phyloP scores from a whole-genome alignment of 2,797 vertebrate genomes.

The Poeciliopsis paucimaculata region DNA sequence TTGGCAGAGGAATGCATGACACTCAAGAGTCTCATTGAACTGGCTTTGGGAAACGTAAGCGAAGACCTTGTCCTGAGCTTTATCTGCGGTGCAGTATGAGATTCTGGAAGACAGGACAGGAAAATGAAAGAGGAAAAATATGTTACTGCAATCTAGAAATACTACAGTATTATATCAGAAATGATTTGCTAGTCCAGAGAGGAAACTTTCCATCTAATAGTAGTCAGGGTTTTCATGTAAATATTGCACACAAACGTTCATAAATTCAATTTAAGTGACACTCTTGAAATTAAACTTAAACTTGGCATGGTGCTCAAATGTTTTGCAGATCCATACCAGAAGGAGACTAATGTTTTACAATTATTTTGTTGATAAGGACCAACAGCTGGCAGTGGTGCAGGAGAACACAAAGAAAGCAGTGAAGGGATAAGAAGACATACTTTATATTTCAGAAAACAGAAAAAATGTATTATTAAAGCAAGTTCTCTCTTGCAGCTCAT shows the following conservation, averaged over 20 bases:
- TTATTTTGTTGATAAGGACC: constrained; percentile 53
- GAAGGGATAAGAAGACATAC: constrained; percentile 15
- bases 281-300: not conserved
- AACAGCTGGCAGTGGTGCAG: not conserved
- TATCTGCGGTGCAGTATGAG: constrained; percentile 94
- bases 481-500: too few species aligned
- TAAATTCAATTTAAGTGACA: not conserved
- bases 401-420: constrained; percentile 15
- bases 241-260: not conserved
- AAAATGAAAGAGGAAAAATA: not conserved
- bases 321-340: constrained; percentile 11
- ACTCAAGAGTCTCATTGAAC: constrained; percentile 89
- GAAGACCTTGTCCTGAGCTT: constrained; percentile 95
- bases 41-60: constrained; percentile 92
- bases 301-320: not conserved
- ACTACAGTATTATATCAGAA: not conserved
- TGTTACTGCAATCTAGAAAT: not conserved
- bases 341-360: constrained; percentile 29
- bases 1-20: constrained; percentile 91
- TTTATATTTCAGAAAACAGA: constrained; percentile 3
- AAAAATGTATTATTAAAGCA: not conserved
- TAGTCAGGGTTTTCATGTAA: not conserved
- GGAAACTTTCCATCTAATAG: not conserved
- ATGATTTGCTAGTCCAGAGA: not conserved
- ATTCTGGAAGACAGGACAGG: constrained; percentile 78